phyloP scores from a whole-genome alignment of 2,888 invertebrate genomes.

The Drosophila bunnanda region DNA sequence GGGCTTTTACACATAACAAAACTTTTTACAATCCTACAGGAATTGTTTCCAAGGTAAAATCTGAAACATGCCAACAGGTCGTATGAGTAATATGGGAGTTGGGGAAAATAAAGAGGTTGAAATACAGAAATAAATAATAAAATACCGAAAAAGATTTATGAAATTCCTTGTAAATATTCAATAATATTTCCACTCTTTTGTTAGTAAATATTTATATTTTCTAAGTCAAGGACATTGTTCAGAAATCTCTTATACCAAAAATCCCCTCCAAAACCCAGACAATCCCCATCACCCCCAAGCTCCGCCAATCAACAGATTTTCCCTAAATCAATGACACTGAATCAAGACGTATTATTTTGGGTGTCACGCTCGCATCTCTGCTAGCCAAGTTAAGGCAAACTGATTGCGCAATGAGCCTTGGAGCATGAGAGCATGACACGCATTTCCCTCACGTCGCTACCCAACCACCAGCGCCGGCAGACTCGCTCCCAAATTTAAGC shows the following conservation, averaged over 20 bases:
- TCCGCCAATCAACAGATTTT: constrained; percentile 23
- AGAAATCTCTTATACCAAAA: not conserved
- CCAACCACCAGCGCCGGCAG: not conserved
- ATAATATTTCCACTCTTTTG: too few relatives aligned
- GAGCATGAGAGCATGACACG: constrained; percentile 47
- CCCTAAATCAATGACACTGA: constrained; percentile 37
- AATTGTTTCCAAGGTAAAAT: too few relatives aligned
- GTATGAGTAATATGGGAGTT: not conserved
- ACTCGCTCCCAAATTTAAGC: constrained; percentile 54
- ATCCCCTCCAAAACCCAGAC: not conserved
- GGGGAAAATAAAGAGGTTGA: not conserved
- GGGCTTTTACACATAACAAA: too few relatives aligned
- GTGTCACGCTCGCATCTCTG: constrained; percentile 38
- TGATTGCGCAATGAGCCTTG: constrained; percentile 72
- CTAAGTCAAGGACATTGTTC: not conserved
- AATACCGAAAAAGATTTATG: fast-evolving
- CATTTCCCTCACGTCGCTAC: constrained; percentile 32
- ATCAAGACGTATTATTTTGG: constrained; percentile 40
- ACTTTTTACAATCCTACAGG: too few relatives aligned
- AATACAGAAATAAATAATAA: not conserved
- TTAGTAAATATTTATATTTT: too few relatives aligned
- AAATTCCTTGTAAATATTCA: not conserved
- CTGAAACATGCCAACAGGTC: constrained; percentile 5
- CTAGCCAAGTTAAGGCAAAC: constrained; percentile 35
- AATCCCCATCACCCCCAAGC: too few relatives aligned